phyloP scores from a whole-genome alignment of 2,113 vertebrate species.

The Dasyornis broadbenti region DNA sequence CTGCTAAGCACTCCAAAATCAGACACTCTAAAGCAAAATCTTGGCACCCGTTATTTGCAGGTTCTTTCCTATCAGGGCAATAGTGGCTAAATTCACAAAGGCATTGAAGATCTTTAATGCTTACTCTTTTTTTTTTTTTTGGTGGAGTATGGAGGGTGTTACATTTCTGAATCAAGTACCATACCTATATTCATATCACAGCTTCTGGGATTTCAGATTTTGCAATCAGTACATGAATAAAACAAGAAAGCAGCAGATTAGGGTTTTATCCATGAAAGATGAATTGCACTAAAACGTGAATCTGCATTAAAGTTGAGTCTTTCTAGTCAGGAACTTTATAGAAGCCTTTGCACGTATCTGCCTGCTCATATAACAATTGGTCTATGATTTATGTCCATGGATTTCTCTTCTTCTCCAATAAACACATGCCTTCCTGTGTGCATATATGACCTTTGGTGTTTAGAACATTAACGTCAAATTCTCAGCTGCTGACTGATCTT shows the following conservation, averaged over 20 bases:
- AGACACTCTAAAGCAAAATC: neutral
- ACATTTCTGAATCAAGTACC: neutral
- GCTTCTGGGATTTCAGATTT: neutral
- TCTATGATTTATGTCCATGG: neutral
- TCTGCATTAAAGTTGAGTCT: neutral
- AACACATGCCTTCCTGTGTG: neutral
- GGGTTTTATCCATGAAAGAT: neutral
- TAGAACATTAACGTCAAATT: neutral
- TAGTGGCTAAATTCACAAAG: neutral
- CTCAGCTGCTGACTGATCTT: neutral
- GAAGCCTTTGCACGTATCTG: neutral
- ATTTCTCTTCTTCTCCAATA: neutral
- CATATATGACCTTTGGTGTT: neutral
- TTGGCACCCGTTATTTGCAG: neutral
- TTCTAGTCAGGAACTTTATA: neutral
- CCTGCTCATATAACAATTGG: neutral
- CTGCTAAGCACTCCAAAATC: neutral
- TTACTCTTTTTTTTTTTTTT: too few species aligned
- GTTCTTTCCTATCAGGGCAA: neutral
- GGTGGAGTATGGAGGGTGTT: fast-evolving
- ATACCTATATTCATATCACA: neutral
- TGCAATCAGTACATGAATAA: neutral
- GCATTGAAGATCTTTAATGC: neutral
- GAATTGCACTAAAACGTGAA: neutral
- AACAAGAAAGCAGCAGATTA: neutral